Base-by-base conservation (phyloP, 2,888 invertebrate genomes). In the Synanthedon myopaeformis region DNA sequence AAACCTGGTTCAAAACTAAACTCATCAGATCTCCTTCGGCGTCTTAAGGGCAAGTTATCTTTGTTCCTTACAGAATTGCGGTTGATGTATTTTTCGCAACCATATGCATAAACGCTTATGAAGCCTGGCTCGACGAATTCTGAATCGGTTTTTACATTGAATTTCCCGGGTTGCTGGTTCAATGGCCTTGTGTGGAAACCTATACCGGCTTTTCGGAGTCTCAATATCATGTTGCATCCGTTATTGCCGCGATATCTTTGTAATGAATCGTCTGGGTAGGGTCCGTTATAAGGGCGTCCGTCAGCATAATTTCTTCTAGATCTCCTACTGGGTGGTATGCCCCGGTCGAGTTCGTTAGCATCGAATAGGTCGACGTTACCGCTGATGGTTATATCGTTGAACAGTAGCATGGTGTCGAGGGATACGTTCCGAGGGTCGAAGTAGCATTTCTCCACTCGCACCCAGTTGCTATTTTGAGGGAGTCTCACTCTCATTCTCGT, bases 101-200 rank as follows among this genome's bases (percentile, higher is more conserved):
- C 94, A 60, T 94, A 94, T 0, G 95, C 95, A 66, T 95, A 95
- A 0, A 95, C 94, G 50, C 94, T 94, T 42, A 94, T 93, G 64
- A 95, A 95, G 12, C 94, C 93, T 0, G 95, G 95, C 64, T 95
- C 95, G 0, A 94, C 89, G 66, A 95, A 95, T 70, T 94, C 94
- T 0, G 94, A 94, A 67, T 94, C 94, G 0, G 94, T 94, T 73
- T 93, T 91, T 2, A 92, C 92, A 62, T 92, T 91, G 74, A 93
- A 92, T 62, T 92, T 91, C 0, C 92, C 92, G 0, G 91, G 89
- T 61, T 91, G 91, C 41, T 91, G 89, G 51, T 91, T 90, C 28
- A 92, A 82, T 0, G 94, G 93, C 59, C 91, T 91, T 0, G 94
- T 93, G 59, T 91, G 90, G 72, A 93, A 93, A 51, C 94, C 94